Evolutionary conservation across 2,888 invertebrate genomes (phyloP), one percentile per base, ranked within the genome.

Genomic region (Steinernema hermaphroditum): DNA sequence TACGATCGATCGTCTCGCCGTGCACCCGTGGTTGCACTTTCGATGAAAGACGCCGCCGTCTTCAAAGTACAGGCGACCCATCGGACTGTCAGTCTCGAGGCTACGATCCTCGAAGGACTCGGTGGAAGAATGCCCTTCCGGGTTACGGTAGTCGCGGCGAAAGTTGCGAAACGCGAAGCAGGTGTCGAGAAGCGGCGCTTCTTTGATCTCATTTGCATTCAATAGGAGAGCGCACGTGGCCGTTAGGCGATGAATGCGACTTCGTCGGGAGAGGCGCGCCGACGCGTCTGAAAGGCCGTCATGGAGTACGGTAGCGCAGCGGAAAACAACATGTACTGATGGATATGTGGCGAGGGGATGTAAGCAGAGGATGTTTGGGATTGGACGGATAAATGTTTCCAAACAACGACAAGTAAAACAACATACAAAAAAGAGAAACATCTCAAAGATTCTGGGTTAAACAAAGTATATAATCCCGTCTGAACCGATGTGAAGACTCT

Each of bases 221-320:
- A 16, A 54, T 19, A 4, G 6, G 16, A 2, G 32, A 19, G 12
- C 29, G 62, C 62, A 62, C 62, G 62, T 62, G 62, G 6, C 62
- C 62, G 62, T 62, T 62, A 62, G 62, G 29, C 32, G 32, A 27
- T 62, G 32, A 29, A 62, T 32, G 24, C 62, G 62, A 62, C 46
- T 46, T 46, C 22, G 16, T 19, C 46, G 46, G 22, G 4, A 46
- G 6, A 46, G 9, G 22, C 8, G 6, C 6, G n/a, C 46, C 46
- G 46, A 4, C 22, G n/a, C 9, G 16, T 16, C 9, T 8, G 9
- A 41, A 41, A 41, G 43, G 43, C 9, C 43, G 16, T 41, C 43
- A 16, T 16, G 43, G 43, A 41, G 8, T 41, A 41, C 43, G 43
- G 43, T 41, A 41, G 43, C 43, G 16, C 43, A 16, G 16, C 43